Conservation (phyloP, 2,797 vertebrate genomes). For the Dendrocincla fuliginosa region DNA sequence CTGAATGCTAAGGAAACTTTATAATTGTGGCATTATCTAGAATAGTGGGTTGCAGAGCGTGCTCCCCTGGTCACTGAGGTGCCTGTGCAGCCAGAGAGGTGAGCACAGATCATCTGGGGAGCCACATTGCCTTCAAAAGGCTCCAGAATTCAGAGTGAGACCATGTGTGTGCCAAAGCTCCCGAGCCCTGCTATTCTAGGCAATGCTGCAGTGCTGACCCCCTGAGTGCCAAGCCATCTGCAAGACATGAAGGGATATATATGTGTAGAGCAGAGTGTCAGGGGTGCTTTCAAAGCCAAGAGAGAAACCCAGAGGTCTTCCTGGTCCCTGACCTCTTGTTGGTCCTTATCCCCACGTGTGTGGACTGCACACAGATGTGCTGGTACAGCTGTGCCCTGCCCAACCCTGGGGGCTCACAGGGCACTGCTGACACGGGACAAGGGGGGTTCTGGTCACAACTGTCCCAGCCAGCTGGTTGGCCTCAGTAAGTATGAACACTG, state of each 20-base stretch:
- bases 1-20: neutral
- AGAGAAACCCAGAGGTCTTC: neutral
- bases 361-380: neutral
- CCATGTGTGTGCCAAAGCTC: neutral
- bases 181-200: neutral
- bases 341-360: accelerated
- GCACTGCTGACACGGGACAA: neutral
- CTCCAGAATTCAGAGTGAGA: neutral
- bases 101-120: accelerated
- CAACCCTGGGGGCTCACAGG: neutral
- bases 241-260: neutral
- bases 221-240: neutral
- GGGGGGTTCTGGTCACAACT: neutral
- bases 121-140: neutral
- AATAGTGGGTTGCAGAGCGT: neutral
- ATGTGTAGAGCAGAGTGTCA: neutral
- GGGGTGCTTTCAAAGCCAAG: neutral
- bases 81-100: neutral
- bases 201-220: neutral
- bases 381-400: neutral
- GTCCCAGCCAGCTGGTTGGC: neutral
- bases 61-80: neutral
- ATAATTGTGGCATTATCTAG: neutral
- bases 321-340: neutral
- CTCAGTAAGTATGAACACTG: neutral